Base-by-base conservation (phyloP, 2,113 vertebrate genomes). In the Stegastes partitus region DNA sequence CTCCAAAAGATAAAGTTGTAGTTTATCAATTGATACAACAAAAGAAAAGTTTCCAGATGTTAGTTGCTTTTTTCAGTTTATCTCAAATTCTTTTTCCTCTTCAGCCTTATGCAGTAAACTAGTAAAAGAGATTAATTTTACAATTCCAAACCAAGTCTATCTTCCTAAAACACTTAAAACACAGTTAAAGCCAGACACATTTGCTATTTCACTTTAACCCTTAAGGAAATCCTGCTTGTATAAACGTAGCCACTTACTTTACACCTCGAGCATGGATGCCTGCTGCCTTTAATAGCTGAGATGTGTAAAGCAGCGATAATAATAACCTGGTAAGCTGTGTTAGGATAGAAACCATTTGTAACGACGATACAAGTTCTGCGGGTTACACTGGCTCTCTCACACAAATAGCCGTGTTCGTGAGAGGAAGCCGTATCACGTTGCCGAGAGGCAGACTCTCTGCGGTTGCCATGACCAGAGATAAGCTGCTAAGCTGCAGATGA, bases 401-500 rank as follows among this genome's bases (percentile, higher is more conserved):
- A 87, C 89, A 90, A 91, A 90, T 82, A 86, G 73, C 63, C 67
- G 8, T 55, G 75, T 78, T 82, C 55, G 55, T 82, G 84, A 83
- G 66, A 88, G 75, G 86, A 74, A 68, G 72, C 79, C 66, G 16
- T 83, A 88, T 90, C 88, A 66, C 26, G 15, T 86, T 84, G 89
- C 90, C 81, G 25, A 83, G 77, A 83, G 83, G 77, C 79, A 72
- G 77, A 65, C 82, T 74, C 87, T 79, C 81, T 74, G 88, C 15
- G 79, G 85, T 87, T 31, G 91, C 82, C 85, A 76, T 21, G 23
- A 74, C 82, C 84, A 64, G 75, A 90, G 92, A 93, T 93, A 94
- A 94, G 92, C 90, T 62, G 85, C 83, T 91, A 84, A 90, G 82
- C 89, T 85, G 84, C 85, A 88, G 88, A 91, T 92, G 87, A 92